phyloP scores from a whole-genome alignment of 1,140 invertebrate genomes.

The Drosophila auraria region DNA sequence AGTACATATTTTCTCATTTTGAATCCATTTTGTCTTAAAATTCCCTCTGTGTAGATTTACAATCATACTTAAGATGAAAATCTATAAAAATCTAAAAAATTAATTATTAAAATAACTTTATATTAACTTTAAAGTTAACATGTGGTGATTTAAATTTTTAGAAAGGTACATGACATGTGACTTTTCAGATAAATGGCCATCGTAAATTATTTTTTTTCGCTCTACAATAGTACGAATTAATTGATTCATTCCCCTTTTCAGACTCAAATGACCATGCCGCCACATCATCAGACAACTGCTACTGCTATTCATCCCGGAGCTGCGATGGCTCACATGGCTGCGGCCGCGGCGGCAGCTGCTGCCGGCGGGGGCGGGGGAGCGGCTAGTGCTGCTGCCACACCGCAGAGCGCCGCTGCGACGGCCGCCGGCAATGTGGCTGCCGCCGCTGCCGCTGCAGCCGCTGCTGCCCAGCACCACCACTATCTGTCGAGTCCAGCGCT shows the following conservation, averaged over 20 bases:
- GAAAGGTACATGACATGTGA: too few relatives aligned
- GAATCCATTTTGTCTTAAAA: too few relatives aligned
- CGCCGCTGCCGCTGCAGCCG: conserved; percentile 78
- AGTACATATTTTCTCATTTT: too few relatives aligned
- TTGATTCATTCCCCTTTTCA: conserved; percentile 55
- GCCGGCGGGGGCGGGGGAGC: conserved; percentile 54
- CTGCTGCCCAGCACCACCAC: conserved; percentile 86
- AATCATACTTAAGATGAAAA: too few relatives aligned
- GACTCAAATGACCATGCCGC: conserved; percentile 90
- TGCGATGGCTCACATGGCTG: conserved; percentile 89
- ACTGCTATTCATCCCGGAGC: conserved; percentile 89
- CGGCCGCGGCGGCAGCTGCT: conserved; percentile 67
- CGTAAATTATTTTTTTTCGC: too few relatives aligned
- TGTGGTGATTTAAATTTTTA: too few relatives aligned
- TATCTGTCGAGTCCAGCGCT: conserved; percentile 93
- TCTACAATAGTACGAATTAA: background rate
- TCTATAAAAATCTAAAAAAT: too few relatives aligned
- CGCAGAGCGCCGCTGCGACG: conserved; percentile 60
- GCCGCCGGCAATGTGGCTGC: conserved; percentile 60
- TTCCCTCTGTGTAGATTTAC: too few relatives aligned
- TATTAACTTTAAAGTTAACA: too few relatives aligned
- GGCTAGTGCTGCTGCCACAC: conserved; percentile 55
- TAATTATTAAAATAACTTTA: too few relatives aligned
- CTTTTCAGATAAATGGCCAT: too few relatives aligned
- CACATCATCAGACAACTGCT: conserved; percentile 83